Base-by-base conservation (phyloP, 2,888 invertebrate species). In the Eupithecia abbreviata region DNA sequence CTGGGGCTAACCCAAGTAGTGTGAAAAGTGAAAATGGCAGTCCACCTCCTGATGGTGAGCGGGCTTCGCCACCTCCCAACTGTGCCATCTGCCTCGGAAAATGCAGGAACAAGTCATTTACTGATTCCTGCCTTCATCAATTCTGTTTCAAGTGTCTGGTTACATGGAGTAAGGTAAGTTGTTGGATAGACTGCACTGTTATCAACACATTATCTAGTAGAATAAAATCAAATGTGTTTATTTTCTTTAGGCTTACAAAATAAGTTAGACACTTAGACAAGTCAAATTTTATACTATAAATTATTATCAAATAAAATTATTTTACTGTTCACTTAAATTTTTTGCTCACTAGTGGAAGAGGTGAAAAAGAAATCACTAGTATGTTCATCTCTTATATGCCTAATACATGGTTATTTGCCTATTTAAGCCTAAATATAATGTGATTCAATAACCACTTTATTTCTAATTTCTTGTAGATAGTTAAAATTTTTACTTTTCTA, bases 131-230 rank as follows among this genome's bases (percentile, higher is more conserved):
- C 89, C 96, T 98, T 89, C 99, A 99, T 91, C 97, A 98, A 89
- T 99, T 99, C 90, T 99, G 99, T 90, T 99, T 98, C 89, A 97
- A 97, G 82, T 99, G 99, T 88, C 95, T 99, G 49, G 92, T 98
- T 79, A 98, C 98, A 87, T 99, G 99, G 99, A 98, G 98, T 75
- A 98, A 98, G 95, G 97, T 97, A 89, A 89, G 89, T 77, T 68
- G 3, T 0, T 51, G 15, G 13, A 51, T 51, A 51, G 7, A 51
- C 15, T 13, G 4, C 15, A 51, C 5, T 65, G 15, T 43, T 13
- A 10, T 65, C 18, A 62, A 55, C 7, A 41, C 41, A 65, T 30
- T 2, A 62, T 65, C 65, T 51, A n/a, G n/a, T 55, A n/a, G 9
- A 55, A n/a, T n/a, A 5, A 2, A 55, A 55, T 30, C 30, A 30